A percentile compares a stretch with the other conserved stretches of the same genome.
These are phyloP conservation scores for Etheostoma nigrum DNA, from an alignment of 2,797 vertebrate species.

Conservation along the genomic window DNA sequence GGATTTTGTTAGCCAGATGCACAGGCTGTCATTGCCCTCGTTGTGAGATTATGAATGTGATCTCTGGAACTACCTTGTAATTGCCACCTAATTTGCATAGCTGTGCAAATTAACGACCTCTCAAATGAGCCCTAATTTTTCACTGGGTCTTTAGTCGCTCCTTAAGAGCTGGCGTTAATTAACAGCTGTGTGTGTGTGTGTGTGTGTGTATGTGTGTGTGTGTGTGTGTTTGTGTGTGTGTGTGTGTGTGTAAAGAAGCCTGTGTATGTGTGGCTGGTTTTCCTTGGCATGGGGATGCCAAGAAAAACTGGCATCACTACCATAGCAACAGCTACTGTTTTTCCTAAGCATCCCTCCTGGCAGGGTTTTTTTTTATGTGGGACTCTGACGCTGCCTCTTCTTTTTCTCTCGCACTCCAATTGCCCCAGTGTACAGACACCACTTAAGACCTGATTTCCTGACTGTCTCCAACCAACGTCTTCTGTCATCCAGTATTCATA, in stretches of 20 bases:
- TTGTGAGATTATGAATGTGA: constrained; percentile 65
- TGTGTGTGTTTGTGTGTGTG: constrained; percentile 21
- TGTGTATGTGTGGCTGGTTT: constrained; percentile 23
- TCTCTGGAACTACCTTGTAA: constrained; percentile 66
- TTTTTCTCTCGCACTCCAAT: neutral
- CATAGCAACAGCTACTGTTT: constrained; percentile 27
- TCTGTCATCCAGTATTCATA: neutral
- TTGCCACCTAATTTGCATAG: constrained; percentile 81
- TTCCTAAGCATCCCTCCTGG: constrained; percentile 5
- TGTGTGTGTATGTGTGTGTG: constrained; percentile 5
- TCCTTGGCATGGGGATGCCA: constrained; percentile 36
- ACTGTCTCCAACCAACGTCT: constrained; percentile 2
- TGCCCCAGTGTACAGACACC: constrained; percentile 8
- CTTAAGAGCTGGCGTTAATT: constrained; percentile 74
- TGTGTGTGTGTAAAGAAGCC: constrained; percentile 5
- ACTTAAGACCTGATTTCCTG: constrained; percentile 31
- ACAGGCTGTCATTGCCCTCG: constrained; percentile 45
- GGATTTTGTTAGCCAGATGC: constrained; percentile 42
- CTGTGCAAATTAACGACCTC: constrained; percentile 77
- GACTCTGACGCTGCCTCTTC: neutral
- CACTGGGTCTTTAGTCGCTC: constrained; percentile 74
- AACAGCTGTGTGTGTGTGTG: constrained; percentile 49
- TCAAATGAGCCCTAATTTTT: constrained; percentile 78
- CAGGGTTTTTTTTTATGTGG: constrained; percentile 2
- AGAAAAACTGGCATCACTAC: constrained; percentile 36